Base-by-base conservation (phyloP, 2,797 vertebrate genomes). In the Rhinatrema bivittatum region DNA sequence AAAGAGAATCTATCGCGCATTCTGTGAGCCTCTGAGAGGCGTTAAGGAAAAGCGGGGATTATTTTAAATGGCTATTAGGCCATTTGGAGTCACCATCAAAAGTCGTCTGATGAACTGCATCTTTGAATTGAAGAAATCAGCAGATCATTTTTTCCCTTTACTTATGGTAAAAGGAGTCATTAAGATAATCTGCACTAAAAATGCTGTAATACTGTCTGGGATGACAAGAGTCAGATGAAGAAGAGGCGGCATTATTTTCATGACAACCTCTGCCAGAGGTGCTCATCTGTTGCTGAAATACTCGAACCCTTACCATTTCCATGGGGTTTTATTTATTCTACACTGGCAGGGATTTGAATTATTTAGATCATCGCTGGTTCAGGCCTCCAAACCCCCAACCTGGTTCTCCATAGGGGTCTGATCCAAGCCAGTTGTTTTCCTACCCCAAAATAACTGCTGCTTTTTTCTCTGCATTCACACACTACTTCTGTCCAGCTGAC, bases 11-110 rank as follows among this genome's bases (percentile, higher is more conserved):
- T 9, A 32, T 21, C 23, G 30, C 39, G 39, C 43, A 41, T 30
- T 27, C 48, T 29, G 16, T 34, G 19, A 38, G 38, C 42, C 42
- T 17, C 37, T 28, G 40, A 5, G 5, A 47, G 47, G 34, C n/a
- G 26, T 28, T 45, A 43, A 48, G 51, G n/a, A n/a, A n/a, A 44
- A 32, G 39, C 40, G 35, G 24, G 22, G 50, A 39, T 37, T 12
- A 37, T 46, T 57, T 45, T 35, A 54, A 67, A 58, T 39, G 38
- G 29, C 16, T 42, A 62, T 59, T 48, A 50, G n/a, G 25, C 25
- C 25, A 15, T 22, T 62, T 49, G 32, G 34, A 16, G 16, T 22
- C 27, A 16, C 26, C 9, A 33, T 35, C 27, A 47, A 40, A 42
- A 32, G 42, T 26, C 42, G 35, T 32, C 25, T 29, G 21, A 13